Evolutionary conservation across 2,113 vertebrate genomes (phyloP).

Genomic region (Sinocyclocheilus maitianheensis): DNA sequence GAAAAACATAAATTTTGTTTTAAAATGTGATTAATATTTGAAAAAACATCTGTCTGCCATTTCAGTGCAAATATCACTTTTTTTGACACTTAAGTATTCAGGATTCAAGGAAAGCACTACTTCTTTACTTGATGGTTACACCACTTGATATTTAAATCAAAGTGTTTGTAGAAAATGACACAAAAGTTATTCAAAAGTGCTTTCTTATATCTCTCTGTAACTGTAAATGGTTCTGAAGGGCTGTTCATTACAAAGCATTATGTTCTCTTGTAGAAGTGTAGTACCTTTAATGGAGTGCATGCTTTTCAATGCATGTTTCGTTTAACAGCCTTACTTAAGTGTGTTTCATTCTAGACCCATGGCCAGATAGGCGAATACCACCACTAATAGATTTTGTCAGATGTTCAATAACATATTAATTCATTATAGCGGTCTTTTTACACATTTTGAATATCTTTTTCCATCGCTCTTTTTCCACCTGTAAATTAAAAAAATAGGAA

Average conservation of each 20-base stretch:
- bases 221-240: neutral
- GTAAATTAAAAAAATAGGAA: neutral
- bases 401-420: neutral
- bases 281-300: neutral
- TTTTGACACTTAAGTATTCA: neutral
- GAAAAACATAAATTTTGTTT: neutral
- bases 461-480: neutral
- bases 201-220: neutral
- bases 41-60: neutral
- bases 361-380: neutral
- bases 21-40: neutral
- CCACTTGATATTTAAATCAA: neutral
- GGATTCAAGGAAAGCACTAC: neutral
- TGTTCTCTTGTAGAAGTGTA: neutral
- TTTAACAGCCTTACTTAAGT: neutral
- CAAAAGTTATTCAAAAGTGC: neutral
- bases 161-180: neutral
- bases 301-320: neutral
- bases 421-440: neutral
- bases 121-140: neutral
- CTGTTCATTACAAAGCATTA: constrained; percentile 1
- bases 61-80: neutral
- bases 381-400: neutral
- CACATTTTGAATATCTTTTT: neutral
- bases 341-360: neutral